Evolutionary conservation across 2,113 vertebrate genomes (phyloP).

Genomic region (Aspiorhynchus laticeps): DNA sequence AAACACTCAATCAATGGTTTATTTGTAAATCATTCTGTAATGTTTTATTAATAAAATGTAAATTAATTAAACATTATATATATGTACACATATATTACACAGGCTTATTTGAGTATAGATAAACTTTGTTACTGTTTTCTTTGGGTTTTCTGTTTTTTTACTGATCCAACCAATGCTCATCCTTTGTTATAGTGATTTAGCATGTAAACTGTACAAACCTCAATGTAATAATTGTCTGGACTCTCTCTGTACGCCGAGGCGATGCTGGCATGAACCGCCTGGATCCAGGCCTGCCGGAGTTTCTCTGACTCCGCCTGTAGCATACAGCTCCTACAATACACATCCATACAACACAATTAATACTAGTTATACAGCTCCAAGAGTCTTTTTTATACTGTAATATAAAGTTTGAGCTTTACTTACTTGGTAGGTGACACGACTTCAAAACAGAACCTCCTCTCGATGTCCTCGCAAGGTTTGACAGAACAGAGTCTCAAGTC

Average conservation of each 20-base stretch:
- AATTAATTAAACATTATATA: background rate
- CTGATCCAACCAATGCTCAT: background rate
- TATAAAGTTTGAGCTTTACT: constrained; percentile 57
- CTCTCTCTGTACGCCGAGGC: constrained; percentile 95
- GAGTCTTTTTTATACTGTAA: background rate
- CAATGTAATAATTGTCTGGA: constrained; percentile 87
- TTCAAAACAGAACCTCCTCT: constrained; percentile 97
- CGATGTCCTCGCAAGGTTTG: constrained; percentile 95
- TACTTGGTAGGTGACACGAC: constrained; percentile 96
- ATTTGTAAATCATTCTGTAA: background rate
- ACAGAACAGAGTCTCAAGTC: constrained; percentile 93
- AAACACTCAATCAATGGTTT: background rate
- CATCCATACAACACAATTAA: constrained; percentile 11
- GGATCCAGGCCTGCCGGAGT: constrained; percentile 92
- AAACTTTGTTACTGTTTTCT: background rate
- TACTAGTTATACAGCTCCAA: background rate
- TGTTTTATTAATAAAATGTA: background rate
- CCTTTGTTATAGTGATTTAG: background rate
- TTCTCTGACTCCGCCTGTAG: constrained; percentile 96
- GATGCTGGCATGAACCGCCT: constrained; percentile 95
- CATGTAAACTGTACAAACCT: constrained; percentile 72
- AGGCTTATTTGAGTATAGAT: background rate
- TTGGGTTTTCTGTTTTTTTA: too few relatives aligned
- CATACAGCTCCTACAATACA: constrained; percentile 89
- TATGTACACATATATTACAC: background rate